phyloP scores from a whole-genome alignment of 2,113 vertebrate genomes.

The Macrotus californicus region DNA sequence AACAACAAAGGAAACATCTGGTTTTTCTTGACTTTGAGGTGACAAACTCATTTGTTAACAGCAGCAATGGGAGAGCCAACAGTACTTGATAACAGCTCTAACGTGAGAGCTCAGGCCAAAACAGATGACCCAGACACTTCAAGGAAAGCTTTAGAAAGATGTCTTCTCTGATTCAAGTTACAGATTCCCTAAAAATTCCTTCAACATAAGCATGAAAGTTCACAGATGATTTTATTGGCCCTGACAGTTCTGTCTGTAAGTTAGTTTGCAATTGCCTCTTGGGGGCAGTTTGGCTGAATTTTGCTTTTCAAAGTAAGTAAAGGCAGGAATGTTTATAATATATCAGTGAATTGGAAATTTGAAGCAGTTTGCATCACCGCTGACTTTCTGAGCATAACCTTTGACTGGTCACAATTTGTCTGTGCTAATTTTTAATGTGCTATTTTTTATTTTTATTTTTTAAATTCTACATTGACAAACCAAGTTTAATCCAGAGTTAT shows the following conservation, averaged over 20 bases:
- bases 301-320: constrained; percentile 44
- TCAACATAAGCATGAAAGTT: constrained; percentile 34
- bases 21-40: constrained; percentile 54
- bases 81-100: constrained; percentile 44
- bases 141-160: constrained; percentile 43
- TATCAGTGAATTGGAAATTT: not conserved
- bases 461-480: constrained; percentile 2
- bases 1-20: constrained; percentile 58
- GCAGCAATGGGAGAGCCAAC: constrained; percentile 30
- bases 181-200: constrained; percentile 32
- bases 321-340: constrained; percentile 35
- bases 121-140: constrained; percentile 41
- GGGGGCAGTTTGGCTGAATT: constrained; percentile 18
- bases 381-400: constrained; percentile 30
- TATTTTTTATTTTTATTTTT: constrained; percentile 9
- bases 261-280: constrained; percentile 22
- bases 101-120: constrained; percentile 36
- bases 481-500: constrained; percentile 26
- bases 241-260: constrained; percentile 48
- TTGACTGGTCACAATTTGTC: not conserved
- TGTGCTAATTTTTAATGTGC: not conserved
- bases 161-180: constrained; percentile 64
- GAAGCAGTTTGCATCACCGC: not conserved
- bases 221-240: constrained; percentile 46
- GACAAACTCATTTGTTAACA: constrained; percentile 65